Evolutionary conservation across 2,797 vertebrate genomes (phyloP), one percentile per base, ranked within the genome.

Genomic region (Chromobotia macracanthus): DNA sequence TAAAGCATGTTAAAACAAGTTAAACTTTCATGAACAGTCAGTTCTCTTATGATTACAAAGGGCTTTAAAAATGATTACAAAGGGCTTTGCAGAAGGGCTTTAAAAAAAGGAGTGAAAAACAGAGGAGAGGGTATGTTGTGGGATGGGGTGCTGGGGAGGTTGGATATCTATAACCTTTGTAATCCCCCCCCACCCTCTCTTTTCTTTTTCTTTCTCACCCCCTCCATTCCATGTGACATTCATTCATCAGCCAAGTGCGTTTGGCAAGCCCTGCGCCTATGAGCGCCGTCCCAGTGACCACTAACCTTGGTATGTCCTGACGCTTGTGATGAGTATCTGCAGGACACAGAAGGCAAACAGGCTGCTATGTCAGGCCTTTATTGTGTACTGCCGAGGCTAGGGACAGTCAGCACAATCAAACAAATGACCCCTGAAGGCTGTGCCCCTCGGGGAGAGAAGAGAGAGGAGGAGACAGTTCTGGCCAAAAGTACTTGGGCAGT

Each of bases 261-360:
- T 94, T 95, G 95, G 95, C 94, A 94, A 95, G 93, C 82, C 93
- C 91, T 92, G 91, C 91, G 92, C 93, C 93, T 92, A 93, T 89
- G 85, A 93, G 92, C 92, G 90, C 94, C 93, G 93, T 95, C 95
- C 92, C 95, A 95, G 95, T 97, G 95, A 96, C 94, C 94, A 94
- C 96, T 98, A 97, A 99, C 97, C 97, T 99, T 99, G 96, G 95
- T 96, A 94, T 94, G 96, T 97, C 95, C 96, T 96, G 96, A 96
- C 96, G 96, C 94, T 96, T 95, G 92, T 97, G 97, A 97, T 96
- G 94, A 96, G 95, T 95, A 96, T 98, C 94, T 95, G 95, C 96
- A 97, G 96, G 96, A 97, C 95, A 95, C 95, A 96, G 95, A 95
- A 97, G 95, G 94, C 94, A 92, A 89, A 87, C 81, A 90, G 93